phyloP scores from a whole-genome alignment of 2,113 vertebrate genomes.

The Trichomycterus rosablanca region DNA sequence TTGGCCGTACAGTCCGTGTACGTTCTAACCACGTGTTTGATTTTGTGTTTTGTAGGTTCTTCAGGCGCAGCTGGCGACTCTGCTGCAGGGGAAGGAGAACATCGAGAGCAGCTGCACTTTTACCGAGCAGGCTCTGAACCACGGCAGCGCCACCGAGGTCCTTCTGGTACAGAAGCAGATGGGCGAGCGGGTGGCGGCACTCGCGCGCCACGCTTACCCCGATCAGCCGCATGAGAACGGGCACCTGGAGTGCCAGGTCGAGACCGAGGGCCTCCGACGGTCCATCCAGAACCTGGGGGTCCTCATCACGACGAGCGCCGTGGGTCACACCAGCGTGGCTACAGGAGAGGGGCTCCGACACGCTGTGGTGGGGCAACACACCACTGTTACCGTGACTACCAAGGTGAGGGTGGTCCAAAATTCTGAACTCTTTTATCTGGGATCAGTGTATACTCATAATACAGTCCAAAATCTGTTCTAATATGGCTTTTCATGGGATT shows the following conservation, averaged over 20 bases:
- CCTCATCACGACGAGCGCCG: slow-evolving; percentile 84
- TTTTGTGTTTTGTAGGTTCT: slow-evolving; percentile 75
- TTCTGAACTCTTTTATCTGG: too few species aligned
- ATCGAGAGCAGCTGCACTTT: slow-evolving; percentile 91
- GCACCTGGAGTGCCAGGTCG: slow-evolving; percentile 85
- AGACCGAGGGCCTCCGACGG: slow-evolving; percentile 83
- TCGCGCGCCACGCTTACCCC: slow-evolving; percentile 79
- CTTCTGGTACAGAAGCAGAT: slow-evolving; percentile 92
- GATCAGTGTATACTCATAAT: too few species aligned
- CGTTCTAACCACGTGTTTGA: too few species aligned
- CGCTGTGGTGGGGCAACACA: slow-evolving; percentile 81
- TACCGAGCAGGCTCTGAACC: slow-evolving; percentile 87
- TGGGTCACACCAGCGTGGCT: slow-evolving; percentile 86
- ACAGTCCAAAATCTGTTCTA: too few species aligned
- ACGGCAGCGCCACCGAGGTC: slow-evolving; percentile 86
- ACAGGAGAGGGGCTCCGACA: slow-evolving; percentile 90
- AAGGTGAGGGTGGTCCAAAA: too few species aligned
- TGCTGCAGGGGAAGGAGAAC: slow-evolving; percentile 88
- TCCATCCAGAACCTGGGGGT: slow-evolving; percentile 92
- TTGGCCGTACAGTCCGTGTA: too few species aligned
- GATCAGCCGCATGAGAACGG: slow-evolving; percentile 87
- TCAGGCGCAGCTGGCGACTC: slow-evolving; percentile 80
- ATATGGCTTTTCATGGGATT: too few species aligned
- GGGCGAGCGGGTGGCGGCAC: slow-evolving; percentile 82
- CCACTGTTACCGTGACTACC: slow-evolving; percentile 86